Conservation (phyloP, 2,888 invertebrate genomes). For the Drosophila meridiana region DNA sequence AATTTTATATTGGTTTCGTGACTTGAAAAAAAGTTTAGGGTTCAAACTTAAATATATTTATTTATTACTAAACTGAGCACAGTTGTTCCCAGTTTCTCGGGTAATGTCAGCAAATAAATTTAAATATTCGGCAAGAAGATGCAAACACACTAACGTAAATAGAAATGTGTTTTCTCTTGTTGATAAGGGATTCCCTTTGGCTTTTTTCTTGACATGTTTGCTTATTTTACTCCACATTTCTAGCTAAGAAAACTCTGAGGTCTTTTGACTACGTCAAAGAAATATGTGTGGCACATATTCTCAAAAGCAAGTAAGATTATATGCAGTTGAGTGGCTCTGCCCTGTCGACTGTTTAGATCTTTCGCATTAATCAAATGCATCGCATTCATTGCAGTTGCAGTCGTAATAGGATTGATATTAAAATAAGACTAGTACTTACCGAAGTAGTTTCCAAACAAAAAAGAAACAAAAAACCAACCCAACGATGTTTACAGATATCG, state of each 20-base stretch:
- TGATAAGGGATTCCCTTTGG: constrained; percentile 4
- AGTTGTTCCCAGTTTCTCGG: background rate
- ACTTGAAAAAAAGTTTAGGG: background rate
- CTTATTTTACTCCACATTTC: constrained; percentile 1
- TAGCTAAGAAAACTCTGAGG: background rate
- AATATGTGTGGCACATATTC: background rate
- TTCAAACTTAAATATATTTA: background rate
- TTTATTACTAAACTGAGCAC: background rate
- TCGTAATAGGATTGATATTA: background rate
- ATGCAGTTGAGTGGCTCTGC: background rate
- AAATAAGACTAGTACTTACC: constrained; percentile 62
- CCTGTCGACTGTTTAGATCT: background rate
- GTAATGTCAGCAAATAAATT: background rate
- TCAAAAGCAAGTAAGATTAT: background rate
- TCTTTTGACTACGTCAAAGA: constrained; percentile 13
- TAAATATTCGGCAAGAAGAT: too few species aligned
- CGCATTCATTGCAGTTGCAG: constrained; percentile 4
- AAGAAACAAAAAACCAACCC: constrained; percentile 59
- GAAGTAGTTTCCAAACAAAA: constrained; percentile 24
- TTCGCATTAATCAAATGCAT: constrained; percentile 4
- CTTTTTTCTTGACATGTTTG: background rate
- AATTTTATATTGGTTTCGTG: too few species aligned
- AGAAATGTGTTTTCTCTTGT: background rate
- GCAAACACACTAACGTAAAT: background rate
- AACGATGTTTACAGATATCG: constrained; percentile 37